Evolutionary conservation across 2,888 invertebrate species (phyloP).

Genomic region (Spisula subtruncata): DNA sequence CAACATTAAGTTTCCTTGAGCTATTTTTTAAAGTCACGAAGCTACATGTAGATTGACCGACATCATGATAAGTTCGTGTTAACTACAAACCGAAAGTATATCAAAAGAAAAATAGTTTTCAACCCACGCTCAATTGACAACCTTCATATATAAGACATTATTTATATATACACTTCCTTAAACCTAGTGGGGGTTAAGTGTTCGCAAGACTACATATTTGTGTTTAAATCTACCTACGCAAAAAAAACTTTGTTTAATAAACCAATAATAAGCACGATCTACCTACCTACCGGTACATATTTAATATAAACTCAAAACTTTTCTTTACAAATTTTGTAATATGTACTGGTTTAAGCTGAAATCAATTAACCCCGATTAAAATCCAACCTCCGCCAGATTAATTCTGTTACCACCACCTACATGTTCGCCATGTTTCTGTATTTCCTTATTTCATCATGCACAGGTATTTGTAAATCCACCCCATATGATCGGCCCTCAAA

Average conservation of each 20-base stretch:
- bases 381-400: neutral
- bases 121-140: neutral
- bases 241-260: neutral
- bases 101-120: neutral
- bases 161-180: neutral
- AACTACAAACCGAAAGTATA: neutral
- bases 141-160: neutral
- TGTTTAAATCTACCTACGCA: slow-evolving; percentile 14
- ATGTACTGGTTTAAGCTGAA: neutral
- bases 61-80: neutral
- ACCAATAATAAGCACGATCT: neutral
- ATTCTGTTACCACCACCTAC: too few relatives aligned
- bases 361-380: neutral
- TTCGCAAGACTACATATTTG: neutral
- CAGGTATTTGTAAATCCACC: too few relatives aligned
- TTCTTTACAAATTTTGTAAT: neutral
- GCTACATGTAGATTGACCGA: too few relatives aligned
- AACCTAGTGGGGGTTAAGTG: neutral
- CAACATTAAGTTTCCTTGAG: too few relatives aligned
- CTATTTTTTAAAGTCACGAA: too few relatives aligned
- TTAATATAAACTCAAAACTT: neutral
- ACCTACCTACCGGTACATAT: slow-evolving; percentile 5
- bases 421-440: too few relatives aligned
- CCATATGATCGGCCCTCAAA: too few relatives aligned
- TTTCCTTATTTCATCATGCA: too few relatives aligned